Conservation (phyloP, 2,888 invertebrate genomes). For the Aspidiotus destructor region DNA sequence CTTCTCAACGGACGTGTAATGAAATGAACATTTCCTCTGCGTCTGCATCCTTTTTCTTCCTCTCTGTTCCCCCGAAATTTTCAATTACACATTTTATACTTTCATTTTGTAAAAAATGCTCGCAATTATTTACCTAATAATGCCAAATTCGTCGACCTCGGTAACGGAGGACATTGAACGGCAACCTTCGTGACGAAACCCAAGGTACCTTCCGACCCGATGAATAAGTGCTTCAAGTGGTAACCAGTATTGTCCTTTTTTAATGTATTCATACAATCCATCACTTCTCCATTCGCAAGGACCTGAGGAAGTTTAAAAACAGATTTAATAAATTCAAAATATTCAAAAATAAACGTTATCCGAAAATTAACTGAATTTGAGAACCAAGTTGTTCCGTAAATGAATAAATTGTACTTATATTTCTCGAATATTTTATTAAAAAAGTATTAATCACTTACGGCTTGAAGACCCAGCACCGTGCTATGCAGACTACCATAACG, state of each 20-base stretch:
- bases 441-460: slow-evolving; percentile 50
- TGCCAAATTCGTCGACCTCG: slow-evolving; percentile 73
- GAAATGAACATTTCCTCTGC: too few species aligned
- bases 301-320: slow-evolving; percentile 48
- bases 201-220: slow-evolving; percentile 94
- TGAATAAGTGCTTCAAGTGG: slow-evolving; percentile 90
- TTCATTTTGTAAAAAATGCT: slow-evolving; percentile 6
- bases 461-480: slow-evolving; percentile 81
- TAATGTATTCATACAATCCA: slow-evolving; percentile 74
- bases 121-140: slow-evolving; percentile 60
- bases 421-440: too few species aligned
- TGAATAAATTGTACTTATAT: too few species aligned
- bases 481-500: slow-evolving; percentile 93
- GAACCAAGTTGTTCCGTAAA: too few species aligned
- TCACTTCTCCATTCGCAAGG: slow-evolving; percentile 70
- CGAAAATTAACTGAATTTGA: not conserved
- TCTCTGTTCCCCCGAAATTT: not conserved
- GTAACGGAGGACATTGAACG: slow-evolving; percentile 77
- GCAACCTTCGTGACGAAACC: slow-evolving; percentile 89
- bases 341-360: not conserved
- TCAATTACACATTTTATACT: slow-evolving; percentile 16
- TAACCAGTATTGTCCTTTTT: slow-evolving; percentile 96
- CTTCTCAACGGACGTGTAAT: too few species aligned
- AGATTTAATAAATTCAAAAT: not conserved
- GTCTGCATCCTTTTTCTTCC: too few species aligned